Percentiles rank a stretch among this genome's conserved stretches.
These are phyloP conservation scores for Hafferia zeledoni DNA, from an alignment of 2,797 vertebrate species.

Conservation along the genomic window DNA sequence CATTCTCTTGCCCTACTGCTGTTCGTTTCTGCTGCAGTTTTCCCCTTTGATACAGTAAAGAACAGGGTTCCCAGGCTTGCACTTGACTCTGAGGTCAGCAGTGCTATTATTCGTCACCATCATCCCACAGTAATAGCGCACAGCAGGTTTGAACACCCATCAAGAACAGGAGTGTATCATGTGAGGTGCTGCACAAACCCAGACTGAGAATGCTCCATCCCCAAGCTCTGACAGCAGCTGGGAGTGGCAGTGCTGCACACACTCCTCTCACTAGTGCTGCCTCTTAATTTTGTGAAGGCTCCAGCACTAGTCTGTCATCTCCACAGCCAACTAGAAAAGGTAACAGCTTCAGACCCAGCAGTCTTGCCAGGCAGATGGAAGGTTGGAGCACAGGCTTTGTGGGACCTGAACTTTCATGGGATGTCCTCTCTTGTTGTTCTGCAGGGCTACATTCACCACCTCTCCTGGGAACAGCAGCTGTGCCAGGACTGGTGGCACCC, in stretches of 20 bases:
- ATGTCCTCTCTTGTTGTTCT: background rate
- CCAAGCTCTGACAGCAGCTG: background rate
- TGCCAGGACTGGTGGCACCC: constrained; percentile 93
- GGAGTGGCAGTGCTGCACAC: background rate
- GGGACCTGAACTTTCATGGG: background rate
- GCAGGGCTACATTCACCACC: constrained; percentile 94
- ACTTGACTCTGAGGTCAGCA: background rate
- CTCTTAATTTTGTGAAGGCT: background rate
- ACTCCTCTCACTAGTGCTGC: background rate
- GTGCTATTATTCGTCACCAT: background rate
- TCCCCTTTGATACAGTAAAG: background rate
- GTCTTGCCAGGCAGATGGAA: background rate
- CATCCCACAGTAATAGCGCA: background rate
- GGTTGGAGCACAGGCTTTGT: background rate
- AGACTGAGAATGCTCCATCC: background rate
- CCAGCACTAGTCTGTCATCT: background rate
- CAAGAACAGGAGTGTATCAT: background rate
- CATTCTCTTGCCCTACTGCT: background rate
- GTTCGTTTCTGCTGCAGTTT: background rate
- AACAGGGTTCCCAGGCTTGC: background rate
- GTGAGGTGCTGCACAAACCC: background rate
- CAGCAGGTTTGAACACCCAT: background rate
- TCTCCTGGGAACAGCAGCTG: constrained; percentile 88
- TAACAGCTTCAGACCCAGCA: background rate
- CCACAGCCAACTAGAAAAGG: background rate